Evolutionary conservation across 2,797 vertebrate species (phyloP), one percentile per base, ranked within the genome.

Genomic region (Takifugu rubripes): DNA sequence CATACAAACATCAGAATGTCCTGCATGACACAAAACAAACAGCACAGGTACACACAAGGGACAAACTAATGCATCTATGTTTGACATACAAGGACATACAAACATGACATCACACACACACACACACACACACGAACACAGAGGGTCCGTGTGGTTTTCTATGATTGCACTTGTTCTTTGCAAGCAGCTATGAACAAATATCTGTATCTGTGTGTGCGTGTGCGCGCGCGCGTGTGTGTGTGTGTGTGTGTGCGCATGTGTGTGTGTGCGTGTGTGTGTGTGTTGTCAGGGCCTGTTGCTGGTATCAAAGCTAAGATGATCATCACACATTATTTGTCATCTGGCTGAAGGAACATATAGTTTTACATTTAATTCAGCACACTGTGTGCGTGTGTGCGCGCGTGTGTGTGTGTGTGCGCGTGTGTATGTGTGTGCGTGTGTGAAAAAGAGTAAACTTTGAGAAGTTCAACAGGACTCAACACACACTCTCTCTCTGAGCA

Each of bases 311-410:
- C 86, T 87, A 85, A 86, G 81, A 90, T 83, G 83, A 89, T 89
- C 88, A 90, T 81, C 79, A 77, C 80, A 76, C 66, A 66, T 89
- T 88, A 84, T 92, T 90, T 90, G 87, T 91, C 90, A 90, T 88
- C 84, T 80, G 84, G 87, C 86, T 87, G 86, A 85, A 85, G 84
- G 85, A 88, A 88, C 75, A 84, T 87, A 87, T 81, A 82, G 79
- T 69, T 74, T 82, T 83, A 85, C 84, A 83, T 91, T 91, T 90
- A 83, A 90, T 91, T 90, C 89, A 87, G 70, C 64, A 75, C 76
- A 54, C 57, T 54, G 52, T 76, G 52, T 61, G 62, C 77, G 71
- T 51, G 49, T 21, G 56, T 46, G 61, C 54, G 52, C 60, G 66
- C 70, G 62, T 24, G 56, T 46, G 42, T 52, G 52, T 42, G 45